phyloP scores from a whole-genome alignment of 2,888 invertebrate genomes.

The Formica aserva region DNA sequence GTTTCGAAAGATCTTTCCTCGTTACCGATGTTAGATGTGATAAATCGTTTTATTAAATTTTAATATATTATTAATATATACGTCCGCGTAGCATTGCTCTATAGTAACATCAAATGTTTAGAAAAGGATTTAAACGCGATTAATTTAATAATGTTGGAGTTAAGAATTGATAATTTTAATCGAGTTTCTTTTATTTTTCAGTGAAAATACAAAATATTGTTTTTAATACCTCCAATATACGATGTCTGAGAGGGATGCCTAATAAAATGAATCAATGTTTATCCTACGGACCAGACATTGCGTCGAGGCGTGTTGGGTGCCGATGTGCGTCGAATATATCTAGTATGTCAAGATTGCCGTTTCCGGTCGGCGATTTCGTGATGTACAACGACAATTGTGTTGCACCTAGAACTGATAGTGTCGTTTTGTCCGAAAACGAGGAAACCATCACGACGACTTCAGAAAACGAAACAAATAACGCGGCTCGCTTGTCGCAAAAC shows the following conservation, averaged over 20 bases:
- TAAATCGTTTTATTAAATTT: too few relatives aligned
- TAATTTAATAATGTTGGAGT: not conserved
- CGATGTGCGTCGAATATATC: conserved; percentile 51
- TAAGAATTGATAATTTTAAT: not conserved
- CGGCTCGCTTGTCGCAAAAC: conserved; percentile 38
- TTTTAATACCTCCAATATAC: conserved; percentile 64
- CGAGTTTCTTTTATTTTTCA: conserved; percentile 65
- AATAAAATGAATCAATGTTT: conserved; percentile 72
- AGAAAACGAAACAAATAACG: conserved; percentile 43
- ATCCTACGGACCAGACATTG: conserved; percentile 42
- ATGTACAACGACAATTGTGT: conserved; percentile 32
- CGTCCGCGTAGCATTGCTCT: too few relatives aligned
- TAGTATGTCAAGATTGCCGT: conserved; percentile 64
- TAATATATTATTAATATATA: too few relatives aligned
- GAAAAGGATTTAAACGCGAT: too few relatives aligned
- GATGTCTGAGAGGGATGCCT: conserved; percentile 64
- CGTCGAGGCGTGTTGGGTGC: conserved; percentile 61
- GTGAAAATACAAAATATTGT: conserved; percentile 76
- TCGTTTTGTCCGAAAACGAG: not conserved
- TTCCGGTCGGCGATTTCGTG: conserved; percentile 22
- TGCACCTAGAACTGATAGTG: conserved; percentile 20
- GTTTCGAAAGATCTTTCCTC: not conserved
- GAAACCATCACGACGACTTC: conserved; percentile 48
- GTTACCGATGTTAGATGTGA: not conserved
- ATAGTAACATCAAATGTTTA: too few relatives aligned